Evolutionary conservation across 2,888 invertebrate species (phyloP), one percentile per base, ranked within the genome.

Genomic region (Pseudoips prasinana): DNA sequence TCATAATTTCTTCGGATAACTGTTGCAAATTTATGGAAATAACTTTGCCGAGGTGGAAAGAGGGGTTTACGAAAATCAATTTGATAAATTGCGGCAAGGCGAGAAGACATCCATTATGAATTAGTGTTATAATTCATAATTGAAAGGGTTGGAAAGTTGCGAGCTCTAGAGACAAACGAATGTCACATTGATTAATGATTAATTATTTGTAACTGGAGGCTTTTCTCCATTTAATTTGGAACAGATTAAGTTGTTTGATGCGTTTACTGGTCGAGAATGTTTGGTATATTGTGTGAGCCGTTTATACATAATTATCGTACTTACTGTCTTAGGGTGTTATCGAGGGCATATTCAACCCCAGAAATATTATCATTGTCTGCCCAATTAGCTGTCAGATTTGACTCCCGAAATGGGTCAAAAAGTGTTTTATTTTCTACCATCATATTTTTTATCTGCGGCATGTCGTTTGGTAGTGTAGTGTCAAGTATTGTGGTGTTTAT

Each of bases 91-190:
- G 76, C 73, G 72, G 62, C 68, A 70, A 80, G 66, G 69, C 76
- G 66, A 58, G 61, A 57, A 66, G 74, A 81, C 82, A 81, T 85
- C 81, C 70, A 79, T 85, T 83, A 82, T 79, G 77, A 82, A 78
- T 85, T 84, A 84, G 80, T 79, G 76, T 72, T 80, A 84, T 85
- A 86, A 86, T 83, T 87, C 74, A 81, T 83, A 84, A 85, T 85
- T 79, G 85, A 83, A 84, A 80, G 82, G 85, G 80, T 79, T 74
- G 69, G 63, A 69, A 78, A 84, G 73, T 82, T 84, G 61, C 60
- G 58, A 55, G 50, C 77, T 64, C 71, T 39, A 40, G 83, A 74
- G 86, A 83, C 82, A 83, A 83, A 83, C 84, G 78, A 73, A 79
- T 76, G 81, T 81, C 82, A 72, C 61, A 56, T 66, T 82, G 79